Evolutionary conservation across 2,797 vertebrate genomes (phyloP).

Genomic region (Capromys pilorides): DNA sequence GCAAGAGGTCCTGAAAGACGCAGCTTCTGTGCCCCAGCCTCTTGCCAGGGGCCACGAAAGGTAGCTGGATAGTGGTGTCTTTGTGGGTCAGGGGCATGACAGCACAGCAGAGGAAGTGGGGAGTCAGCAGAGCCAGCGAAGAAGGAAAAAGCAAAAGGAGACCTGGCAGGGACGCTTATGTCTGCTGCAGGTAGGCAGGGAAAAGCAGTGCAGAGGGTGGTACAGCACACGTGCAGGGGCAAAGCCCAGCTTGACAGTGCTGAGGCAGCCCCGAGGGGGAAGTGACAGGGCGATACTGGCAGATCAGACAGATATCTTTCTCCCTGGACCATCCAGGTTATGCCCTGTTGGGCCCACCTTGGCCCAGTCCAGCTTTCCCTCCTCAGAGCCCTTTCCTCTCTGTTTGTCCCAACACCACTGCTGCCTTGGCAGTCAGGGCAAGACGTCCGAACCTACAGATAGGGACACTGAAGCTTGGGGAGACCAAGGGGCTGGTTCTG

Average conservation of each 20-base stretch:
- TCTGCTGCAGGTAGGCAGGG: not conserved
- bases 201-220: fast-evolving
- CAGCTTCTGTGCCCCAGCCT: not conserved
- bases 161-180: fast-evolving
- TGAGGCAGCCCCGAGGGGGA: not conserved
- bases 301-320: not conserved
- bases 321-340: not conserved
- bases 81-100: not conserved
- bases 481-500: not conserved
- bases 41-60: not conserved
- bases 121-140: fast-evolving
- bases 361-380: not conserved
- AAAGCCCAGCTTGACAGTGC: fast-evolving
- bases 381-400: not conserved
- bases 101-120: not conserved
- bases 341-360: fast-evolving
- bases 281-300: fast-evolving
- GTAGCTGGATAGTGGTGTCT: not conserved
- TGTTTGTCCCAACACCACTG: not conserved
- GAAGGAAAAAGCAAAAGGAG: not conserved
- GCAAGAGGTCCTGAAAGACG: not conserved
- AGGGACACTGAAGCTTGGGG: not conserved
- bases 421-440: not conserved
- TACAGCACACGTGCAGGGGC: not conserved
- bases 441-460: not conserved